Conservation (phyloP, 2,888 invertebrate species). For the Arrhopalites spinosus region DNA sequence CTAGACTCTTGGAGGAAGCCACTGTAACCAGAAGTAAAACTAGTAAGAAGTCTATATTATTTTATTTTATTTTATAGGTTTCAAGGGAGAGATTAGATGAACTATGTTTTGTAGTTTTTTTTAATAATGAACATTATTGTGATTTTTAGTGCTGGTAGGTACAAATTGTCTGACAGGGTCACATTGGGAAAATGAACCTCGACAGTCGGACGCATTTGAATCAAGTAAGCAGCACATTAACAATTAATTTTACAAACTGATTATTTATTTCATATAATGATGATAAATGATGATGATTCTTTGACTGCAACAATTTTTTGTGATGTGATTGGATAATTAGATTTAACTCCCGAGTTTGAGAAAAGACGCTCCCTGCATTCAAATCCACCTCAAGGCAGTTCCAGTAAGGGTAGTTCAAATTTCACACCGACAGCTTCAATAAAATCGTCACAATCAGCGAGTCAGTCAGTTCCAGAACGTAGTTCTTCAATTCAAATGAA, state of each 20-base stretch:
- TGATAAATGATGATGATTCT: too few species aligned
- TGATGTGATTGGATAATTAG: slow-evolving; percentile 57
- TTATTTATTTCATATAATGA: too few species aligned
- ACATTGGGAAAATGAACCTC: slow-evolving; percentile 59
- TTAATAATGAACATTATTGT: not conserved
- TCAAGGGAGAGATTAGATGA: too few species aligned
- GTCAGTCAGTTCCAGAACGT: slow-evolving; percentile 28
- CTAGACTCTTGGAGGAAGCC: slow-evolving; percentile 78
- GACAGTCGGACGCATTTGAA: slow-evolving; percentile 41
- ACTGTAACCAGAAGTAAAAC: slow-evolving; percentile 63
- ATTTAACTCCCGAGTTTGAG: slow-evolving; percentile 58
- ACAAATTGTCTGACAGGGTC: slow-evolving; percentile 74
- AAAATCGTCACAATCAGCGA: slow-evolving; percentile 29
- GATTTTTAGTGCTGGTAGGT: slow-evolving; percentile 75
- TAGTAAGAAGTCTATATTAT: slow-evolving; percentile 39
- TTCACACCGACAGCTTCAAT: slow-evolving; percentile 29
- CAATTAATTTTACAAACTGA: slow-evolving; percentile 45
- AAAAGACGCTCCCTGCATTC: slow-evolving; percentile 55
- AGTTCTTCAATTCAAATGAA: slow-evolving; percentile 25
- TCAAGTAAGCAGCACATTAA: slow-evolving; percentile 49
- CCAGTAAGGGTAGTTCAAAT: slow-evolving; percentile 34
- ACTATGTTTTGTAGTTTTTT: too few species aligned
- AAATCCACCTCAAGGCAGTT: slow-evolving; percentile 57
- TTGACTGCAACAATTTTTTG: too few species aligned
- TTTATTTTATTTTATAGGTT: not conserved